Percentiles rank a stretch among this genome's conserved stretches.
Conservation (phyloP, 2,113 vertebrate species). For the Podarcis raffonei region DNA sequence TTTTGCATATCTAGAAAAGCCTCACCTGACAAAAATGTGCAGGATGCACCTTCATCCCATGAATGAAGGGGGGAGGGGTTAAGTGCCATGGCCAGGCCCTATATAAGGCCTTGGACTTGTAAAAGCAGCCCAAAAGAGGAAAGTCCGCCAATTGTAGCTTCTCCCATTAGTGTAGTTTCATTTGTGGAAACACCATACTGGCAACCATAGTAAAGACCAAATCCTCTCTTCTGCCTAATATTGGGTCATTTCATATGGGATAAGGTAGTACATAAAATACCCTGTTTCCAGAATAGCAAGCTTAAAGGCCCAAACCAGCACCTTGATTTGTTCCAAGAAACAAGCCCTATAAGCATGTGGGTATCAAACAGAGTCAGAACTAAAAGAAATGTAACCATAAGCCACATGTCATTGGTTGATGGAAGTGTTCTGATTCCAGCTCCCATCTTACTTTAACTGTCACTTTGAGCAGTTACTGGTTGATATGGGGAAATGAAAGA, state of each 20-base stretch:
- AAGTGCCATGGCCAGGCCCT: too few relatives aligned
- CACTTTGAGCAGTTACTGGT: conserved; percentile 28
- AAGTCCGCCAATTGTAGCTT: not conserved
- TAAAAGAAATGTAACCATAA: not conserved
- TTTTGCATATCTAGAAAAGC: not conserved
- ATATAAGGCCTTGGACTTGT: not conserved
- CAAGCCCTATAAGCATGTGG: too few relatives aligned
- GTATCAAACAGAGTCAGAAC: not conserved
- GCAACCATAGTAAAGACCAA: not conserved
- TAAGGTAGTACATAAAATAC: not conserved
- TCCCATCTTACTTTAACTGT: conserved; percentile 9
- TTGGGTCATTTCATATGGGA: not conserved
- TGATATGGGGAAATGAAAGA: not conserved
- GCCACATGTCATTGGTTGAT: not conserved
- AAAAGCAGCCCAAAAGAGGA: not conserved
- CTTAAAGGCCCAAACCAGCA: not conserved
- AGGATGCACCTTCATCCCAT: not conserved
- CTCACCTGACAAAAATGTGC: not conserved
- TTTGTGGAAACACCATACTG: not conserved
- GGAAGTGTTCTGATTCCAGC: conserved; percentile 1
- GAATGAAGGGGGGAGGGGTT: not conserved
- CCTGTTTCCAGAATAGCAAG: not conserved
- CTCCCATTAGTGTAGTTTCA: not conserved
- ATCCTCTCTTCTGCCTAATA: not conserved
- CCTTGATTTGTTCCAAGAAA: not conserved